Base-by-base conservation (phyloP, 2,113 vertebrate species). In the Empidonax alnorum region DNA sequence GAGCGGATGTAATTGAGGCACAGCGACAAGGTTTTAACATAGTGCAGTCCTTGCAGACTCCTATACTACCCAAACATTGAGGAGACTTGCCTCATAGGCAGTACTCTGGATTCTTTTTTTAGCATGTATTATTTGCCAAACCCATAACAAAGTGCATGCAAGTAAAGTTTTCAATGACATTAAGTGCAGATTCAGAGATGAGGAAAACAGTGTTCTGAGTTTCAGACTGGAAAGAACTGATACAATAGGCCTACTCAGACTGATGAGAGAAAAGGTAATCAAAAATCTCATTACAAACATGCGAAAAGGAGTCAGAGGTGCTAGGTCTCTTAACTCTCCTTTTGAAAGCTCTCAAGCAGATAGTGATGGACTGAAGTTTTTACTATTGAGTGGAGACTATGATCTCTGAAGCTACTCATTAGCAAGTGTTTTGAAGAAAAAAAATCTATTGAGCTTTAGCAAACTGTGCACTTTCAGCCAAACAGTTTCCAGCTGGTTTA, bases 141-240 rank as follows among this genome's bases (percentile, higher is more conserved):
- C 14, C 30, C 13, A 47, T 39, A 68, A 35, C 16, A 30, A 73
- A 59, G 39, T 58, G 33, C 47, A n/a, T 2, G 2, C 0, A 0
- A 25, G 10, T 62, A 41, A 75, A 42, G 25, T 74, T 85, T 72
- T 84, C 13, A 66, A 15, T 35, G 7, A 41, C 10, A 19, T 7
- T 22, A 33, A 8, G 21, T 85, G 7, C 30, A 18, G 25, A 31
- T 74, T 59, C 81, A 74, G 65, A 84, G 12, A 30, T 27, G 25
- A 79, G 8, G 30, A 80, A 66, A 84, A 63, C 9, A 47, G 20
- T 27, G 35, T 35, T 24, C 19, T 53, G 27, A 55, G 7, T 71
- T 93, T 86, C 50, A 62, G n/a, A 42, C 8, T 71, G 21, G 16
- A 42, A 88, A 77, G 37, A 77, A 50, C 9, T 39, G 8, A 20